Conservation (phyloP, 2,113 vertebrate genomes). For the Hypocryptadius cinnamomeus region DNA sequence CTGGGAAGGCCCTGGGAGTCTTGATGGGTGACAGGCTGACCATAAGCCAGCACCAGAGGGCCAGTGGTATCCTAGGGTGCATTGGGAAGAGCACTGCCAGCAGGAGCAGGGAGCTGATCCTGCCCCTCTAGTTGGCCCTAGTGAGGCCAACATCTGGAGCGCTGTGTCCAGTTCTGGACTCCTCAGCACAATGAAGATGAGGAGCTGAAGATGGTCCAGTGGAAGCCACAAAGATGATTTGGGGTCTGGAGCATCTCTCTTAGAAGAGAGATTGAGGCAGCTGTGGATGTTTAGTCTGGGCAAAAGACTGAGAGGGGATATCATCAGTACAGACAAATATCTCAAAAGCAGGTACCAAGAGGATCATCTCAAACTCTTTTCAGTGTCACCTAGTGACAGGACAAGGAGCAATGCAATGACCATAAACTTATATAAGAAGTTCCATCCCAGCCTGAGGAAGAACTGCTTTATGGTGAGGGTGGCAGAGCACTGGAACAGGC, state of each 20-base stretch:
- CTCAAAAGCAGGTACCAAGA: neutral
- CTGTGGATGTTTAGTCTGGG: neutral
- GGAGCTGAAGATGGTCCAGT: neutral
- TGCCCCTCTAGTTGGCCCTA: fast-evolving
- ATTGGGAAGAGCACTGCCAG: neutral
- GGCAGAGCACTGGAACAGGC: neutral
- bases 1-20: neutral
- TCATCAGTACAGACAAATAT: neutral
- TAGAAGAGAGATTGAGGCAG: neutral
- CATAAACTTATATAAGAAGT: neutral
- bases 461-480: neutral
- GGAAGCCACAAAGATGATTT: neutral
- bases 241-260: neutral
- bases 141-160: neutral
- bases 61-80: fast-evolving
- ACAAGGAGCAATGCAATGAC: neutral
- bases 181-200: neutral
- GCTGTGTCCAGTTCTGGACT: neutral
- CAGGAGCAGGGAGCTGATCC: neutral
- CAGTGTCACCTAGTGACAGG: fast-evolving
- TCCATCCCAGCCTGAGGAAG: neutral
- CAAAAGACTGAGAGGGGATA: neutral
- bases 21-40: neutral
- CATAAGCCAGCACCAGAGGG: too few species aligned
- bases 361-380: neutral